phyloP scores from a whole-genome alignment of 53 echinoderm and acorn worm genomes.

The Luidia sarsii region DNA sequence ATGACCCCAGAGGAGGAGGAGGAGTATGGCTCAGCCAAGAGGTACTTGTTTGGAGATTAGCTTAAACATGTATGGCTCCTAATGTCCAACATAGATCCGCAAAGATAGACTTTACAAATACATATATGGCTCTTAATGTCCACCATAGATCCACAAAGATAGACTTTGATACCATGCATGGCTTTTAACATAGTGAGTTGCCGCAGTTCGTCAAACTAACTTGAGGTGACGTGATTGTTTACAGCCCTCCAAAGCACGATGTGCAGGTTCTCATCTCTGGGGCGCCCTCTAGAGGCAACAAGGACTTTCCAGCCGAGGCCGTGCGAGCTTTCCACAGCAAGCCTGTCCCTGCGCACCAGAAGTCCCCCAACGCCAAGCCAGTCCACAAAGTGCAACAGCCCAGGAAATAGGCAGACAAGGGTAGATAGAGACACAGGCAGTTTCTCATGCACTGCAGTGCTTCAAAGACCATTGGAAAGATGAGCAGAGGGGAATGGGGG shows the following conservation, averaged over 20 bases:
- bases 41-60: too few relatives aligned
- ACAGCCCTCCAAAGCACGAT: constrained; percentile 74
- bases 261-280: constrained; percentile 74
- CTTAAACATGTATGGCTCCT: too few relatives aligned
- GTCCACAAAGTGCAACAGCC: constrained; percentile 77
- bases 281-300: constrained; percentile 85
- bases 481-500: constrained; percentile 1
- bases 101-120: background rate
- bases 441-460: too few relatives aligned
- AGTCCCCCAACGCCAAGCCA: constrained; percentile 59
- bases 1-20: constrained; percentile 86
- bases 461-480: too few relatives aligned
- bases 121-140: too few relatives aligned
- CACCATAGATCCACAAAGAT: too few relatives aligned
- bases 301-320: constrained; percentile 93
- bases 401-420: constrained; percentile 71
- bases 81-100: too few relatives aligned
- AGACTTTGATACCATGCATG: too few relatives aligned
- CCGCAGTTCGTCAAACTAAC: too few relatives aligned
- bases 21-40: constrained; percentile 65
- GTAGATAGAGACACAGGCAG: too few relatives aligned
- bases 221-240: too few relatives aligned
- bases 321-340: constrained; percentile 84
- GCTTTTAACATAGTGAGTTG: too few relatives aligned
- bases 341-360: constrained; percentile 78